A percentile compares a stretch with the other conserved stretches of the same genome.
Evolutionary conservation across 2,113 vertebrate species (phyloP).

Genomic region (Cebidichthys violaceus): DNA sequence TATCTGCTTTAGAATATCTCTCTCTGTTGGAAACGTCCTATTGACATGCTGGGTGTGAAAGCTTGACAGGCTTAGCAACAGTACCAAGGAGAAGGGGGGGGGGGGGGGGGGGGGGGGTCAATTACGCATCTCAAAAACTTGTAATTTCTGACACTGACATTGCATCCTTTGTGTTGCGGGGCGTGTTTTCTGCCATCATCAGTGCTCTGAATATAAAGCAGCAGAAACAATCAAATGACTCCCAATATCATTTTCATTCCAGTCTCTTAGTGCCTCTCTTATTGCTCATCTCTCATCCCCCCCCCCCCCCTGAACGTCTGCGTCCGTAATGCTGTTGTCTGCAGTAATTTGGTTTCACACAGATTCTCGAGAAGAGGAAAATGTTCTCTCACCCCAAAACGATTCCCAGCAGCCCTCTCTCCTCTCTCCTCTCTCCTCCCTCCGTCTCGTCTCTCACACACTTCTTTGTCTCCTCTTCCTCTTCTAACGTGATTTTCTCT

Average conservation of each 20-base stretch:
- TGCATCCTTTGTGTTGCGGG: neutral
- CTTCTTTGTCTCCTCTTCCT: conserved; percentile 32
- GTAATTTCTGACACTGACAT: neutral
- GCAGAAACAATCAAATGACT: conserved; percentile 44
- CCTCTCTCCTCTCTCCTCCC: conserved; percentile 53
- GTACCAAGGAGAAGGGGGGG: too few relatives aligned
- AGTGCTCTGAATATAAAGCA: conserved; percentile 36
- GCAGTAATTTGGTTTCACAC: conserved; percentile 70
- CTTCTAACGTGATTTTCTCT: conserved; percentile 54
- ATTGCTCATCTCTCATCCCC: conserved; percentile 7
- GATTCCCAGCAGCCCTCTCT: conserved; percentile 61
- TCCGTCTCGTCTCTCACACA: conserved; percentile 24
- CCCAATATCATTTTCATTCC: conserved; percentile 57
- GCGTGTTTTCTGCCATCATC: neutral
- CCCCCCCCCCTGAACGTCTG: conserved; percentile 14
- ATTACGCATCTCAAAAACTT: neutral
- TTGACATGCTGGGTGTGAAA: neutral
- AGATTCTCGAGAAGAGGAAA: conserved; percentile 58
- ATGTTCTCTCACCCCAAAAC: conserved; percentile 65
- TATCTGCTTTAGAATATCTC: neutral
- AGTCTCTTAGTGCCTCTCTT: conserved; percentile 1
- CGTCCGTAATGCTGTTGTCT: conserved; percentile 59
- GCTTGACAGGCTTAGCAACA: neutral
- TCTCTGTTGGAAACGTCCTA: neutral
- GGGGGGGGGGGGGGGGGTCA: too few relatives aligned